Evolutionary conservation across 2,797 vertebrate genomes (phyloP).

Genomic region (Dryobates pubescens): DNA sequence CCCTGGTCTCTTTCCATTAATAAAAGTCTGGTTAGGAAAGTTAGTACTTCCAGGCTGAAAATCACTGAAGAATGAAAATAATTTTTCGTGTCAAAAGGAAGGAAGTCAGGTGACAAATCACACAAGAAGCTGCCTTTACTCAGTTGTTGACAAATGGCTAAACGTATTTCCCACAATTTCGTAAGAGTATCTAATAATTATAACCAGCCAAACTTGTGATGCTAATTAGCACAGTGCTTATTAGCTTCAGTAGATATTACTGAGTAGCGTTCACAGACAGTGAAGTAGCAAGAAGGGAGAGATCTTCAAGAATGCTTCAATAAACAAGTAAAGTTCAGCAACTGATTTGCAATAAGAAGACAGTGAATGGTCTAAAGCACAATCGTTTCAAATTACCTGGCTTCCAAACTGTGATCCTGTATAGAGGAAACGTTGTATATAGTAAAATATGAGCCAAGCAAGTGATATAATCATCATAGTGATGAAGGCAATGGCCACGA

Average conservation of each 20-base stretch:
- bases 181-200: background rate
- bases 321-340: background rate
- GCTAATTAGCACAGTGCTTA: background rate
- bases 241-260: background rate
- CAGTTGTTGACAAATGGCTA: slow-evolving; percentile 5
- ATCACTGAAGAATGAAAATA: background rate
- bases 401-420: slow-evolving; percentile 81
- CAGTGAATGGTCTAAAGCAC: background rate
- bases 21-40: background rate
- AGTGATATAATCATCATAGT: slow-evolving; percentile 85
- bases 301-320: background rate
- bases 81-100: background rate
- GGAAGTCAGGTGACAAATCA: slow-evolving; percentile 29
- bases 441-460: slow-evolving; percentile 85
- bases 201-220: background rate
- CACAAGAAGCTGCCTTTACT: background rate
- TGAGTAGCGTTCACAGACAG: background rate
- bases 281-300: background rate
- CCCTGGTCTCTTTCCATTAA: background rate
- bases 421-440: slow-evolving; percentile 83
- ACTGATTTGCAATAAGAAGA: background rate
- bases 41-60: background rate
- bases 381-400: slow-evolving; percentile 75
- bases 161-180: background rate
- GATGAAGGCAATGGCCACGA: slow-evolving; percentile 84